Evolutionary conservation across 2,888 invertebrate species (phyloP).

Genomic region (Agriopis aurantiaria): DNA sequence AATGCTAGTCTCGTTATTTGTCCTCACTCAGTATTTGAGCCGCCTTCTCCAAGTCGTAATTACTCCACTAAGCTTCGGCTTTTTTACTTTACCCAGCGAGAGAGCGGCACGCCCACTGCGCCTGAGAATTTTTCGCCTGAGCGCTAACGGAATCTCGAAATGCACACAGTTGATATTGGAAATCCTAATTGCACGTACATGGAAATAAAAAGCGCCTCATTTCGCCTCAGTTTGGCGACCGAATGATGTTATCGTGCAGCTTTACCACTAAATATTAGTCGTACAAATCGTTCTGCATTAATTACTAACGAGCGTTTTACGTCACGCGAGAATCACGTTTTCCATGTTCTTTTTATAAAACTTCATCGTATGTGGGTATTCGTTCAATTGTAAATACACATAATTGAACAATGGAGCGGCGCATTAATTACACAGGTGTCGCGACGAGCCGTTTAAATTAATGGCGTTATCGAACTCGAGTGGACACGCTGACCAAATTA

Average conservation of each 20-base stretch:
- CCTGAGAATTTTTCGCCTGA: constrained; percentile 59
- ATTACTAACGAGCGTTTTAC: constrained; percentile 67
- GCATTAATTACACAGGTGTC: constrained; percentile 64
- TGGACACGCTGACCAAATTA: constrained; percentile 51
- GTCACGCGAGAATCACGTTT: constrained; percentile 66
- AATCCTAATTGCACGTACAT: constrained; percentile 63
- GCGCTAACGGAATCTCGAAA: constrained; percentile 64
- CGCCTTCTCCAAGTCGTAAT: constrained; percentile 69
- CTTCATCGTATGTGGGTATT: constrained; percentile 55
- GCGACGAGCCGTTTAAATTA: constrained; percentile 62
- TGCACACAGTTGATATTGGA: constrained; percentile 58
- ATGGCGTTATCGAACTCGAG: constrained; percentile 61
- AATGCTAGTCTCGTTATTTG: constrained; percentile 78
- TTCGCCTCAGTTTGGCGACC: constrained; percentile 51
- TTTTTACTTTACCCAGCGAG: constrained; percentile 60
- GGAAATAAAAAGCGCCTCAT: constrained; percentile 47
- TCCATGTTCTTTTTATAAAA: constrained; percentile 60
- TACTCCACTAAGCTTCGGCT: constrained; percentile 73
- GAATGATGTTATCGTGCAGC: constrained; percentile 63
- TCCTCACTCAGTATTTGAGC: constrained; percentile 71
- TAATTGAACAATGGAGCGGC: constrained; percentile 64
- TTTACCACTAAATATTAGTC: constrained; percentile 59
- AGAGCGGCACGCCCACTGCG: constrained; percentile 54
- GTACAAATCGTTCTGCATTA: constrained; percentile 69
- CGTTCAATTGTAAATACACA: constrained; percentile 65